A percentile compares a stretch with the other conserved stretches of the same genome.
These are phyloP conservation scores for Drosophila falleni DNA, from an alignment of 2,888 invertebrate species.

Conservation along the genomic window DNA sequence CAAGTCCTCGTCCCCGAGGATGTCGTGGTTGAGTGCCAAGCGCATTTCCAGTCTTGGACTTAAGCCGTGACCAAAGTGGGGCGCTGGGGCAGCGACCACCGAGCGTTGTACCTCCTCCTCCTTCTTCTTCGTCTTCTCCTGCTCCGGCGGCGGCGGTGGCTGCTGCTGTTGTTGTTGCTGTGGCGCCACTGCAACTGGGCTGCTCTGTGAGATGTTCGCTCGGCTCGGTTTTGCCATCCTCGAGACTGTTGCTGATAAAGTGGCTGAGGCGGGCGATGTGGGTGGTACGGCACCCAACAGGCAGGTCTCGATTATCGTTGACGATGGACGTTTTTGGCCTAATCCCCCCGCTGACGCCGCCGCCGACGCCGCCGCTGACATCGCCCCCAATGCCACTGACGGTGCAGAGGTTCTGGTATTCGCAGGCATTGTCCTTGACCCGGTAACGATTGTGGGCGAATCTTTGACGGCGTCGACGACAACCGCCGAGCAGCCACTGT, in stretches of 20 bases:
- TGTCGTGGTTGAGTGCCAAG: conserved; percentile 87
- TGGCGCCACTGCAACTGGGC: conserved; percentile 48
- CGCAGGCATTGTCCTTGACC: conserved; percentile 69
- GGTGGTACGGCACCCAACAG: conserved; percentile 82
- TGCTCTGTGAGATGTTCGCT: conserved; percentile 46
- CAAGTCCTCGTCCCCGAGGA: conserved; percentile 87
- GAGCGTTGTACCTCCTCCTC: conserved; percentile 33
- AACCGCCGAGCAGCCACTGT: conserved; percentile 86
- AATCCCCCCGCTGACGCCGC: conserved; percentile 38
- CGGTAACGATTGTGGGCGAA: conserved; percentile 71
- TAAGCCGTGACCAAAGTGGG: conserved; percentile 85
- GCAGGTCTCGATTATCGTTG: conserved; percentile 85
- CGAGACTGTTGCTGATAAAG: conserved; percentile 84
- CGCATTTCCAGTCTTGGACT: conserved; percentile 90
- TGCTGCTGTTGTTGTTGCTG: conserved; percentile 44
- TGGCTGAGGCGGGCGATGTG: conserved; percentile 78
- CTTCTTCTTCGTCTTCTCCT: conserved; percentile 2
- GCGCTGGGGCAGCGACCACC: conserved; percentile 68
- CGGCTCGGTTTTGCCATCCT: conserved; percentile 74
- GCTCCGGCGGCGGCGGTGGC: conserved; percentile 50
- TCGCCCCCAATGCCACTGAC: conserved; percentile 33
- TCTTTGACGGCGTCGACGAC: conserved; percentile 84
- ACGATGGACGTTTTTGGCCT: conserved; percentile 78
- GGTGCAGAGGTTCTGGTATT: conserved; percentile 62
- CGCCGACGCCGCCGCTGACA: conserved; percentile 44